Base-by-base conservation (phyloP, 2,113 vertebrate species). In the Entelurus aequoreus region DNA sequence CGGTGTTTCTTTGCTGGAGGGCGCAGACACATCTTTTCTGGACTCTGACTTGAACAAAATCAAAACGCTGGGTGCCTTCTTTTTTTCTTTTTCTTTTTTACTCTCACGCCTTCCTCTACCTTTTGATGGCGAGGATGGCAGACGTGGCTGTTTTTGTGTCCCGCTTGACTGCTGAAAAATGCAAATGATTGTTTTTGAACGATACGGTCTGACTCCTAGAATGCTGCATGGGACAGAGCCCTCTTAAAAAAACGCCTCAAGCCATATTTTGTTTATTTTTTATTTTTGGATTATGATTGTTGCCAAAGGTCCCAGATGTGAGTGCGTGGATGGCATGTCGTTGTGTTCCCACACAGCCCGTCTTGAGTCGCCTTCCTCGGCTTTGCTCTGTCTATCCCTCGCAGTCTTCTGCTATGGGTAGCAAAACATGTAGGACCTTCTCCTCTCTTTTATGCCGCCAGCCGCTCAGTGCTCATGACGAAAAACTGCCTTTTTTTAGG, bases 271-370 rank as follows among this genome's bases (percentile, higher is more conserved):
- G 63, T 68, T 28, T 46, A 44, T 13, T 50, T 69, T 46, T 14
- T 54, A 64, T 70, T 72, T 76, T 65, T 77, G 85, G 88, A 90
- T 87, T 79, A 88, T 89, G 79, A 74, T 78, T 72, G 56, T 80
- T 21, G 84, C 76, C 75, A 38, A 16, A 69, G 76, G 66, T 61
- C 74, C 65, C 65, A 79, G 83, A 81, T 84, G 69, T 81, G 86
- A 85, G 75, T 80, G 78, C 78, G 12, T 74, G 82, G 87, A 84
- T 73, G 82, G 77, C 69, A 61, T 71, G 81, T 76, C 71, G 73
- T 70, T 76, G 70, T 76, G 7, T 81, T 77, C 76, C 28, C 11
- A 28, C 65, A 69, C 72, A 69, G 63, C 78, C 79, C 72, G 65
- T 71, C 79, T 76, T 60, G 71, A 63, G 49, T 69, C 65, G 46